Conservation (phyloP, 1,140 invertebrate species). For the Brachionus plicatilis region DNA sequence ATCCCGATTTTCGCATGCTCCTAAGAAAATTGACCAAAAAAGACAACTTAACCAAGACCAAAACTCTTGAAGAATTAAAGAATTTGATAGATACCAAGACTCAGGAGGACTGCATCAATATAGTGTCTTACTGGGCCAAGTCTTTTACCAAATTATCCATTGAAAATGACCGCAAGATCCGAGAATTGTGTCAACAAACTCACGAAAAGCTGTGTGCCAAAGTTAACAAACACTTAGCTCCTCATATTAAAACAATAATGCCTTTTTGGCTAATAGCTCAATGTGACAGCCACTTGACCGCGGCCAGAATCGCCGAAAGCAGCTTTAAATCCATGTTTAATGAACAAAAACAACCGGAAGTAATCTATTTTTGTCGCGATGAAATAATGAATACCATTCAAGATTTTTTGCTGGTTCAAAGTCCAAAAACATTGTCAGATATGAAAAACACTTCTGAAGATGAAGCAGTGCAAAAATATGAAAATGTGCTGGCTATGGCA, state of each 20-base stretch:
- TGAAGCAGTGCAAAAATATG: constrained; percentile 69
- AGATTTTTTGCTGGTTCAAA: constrained; percentile 44
- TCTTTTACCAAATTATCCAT: constrained; percentile 22
- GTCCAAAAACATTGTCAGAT: constrained; percentile 9
- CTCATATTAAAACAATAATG: constrained; percentile 69
- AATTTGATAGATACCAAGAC: background rate
- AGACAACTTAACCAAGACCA: constrained; percentile 75
- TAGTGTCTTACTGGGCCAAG: constrained; percentile 17
- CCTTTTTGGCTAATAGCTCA: constrained; percentile 64
- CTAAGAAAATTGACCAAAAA: constrained; percentile 68
- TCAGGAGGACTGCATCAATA: background rate
- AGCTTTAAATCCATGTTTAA: constrained; percentile 69
- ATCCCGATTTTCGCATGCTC: constrained; percentile 55
- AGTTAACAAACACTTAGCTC: constrained; percentile 68
- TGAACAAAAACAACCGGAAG: constrained; percentile 64
- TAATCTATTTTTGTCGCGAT: constrained; percentile 62
- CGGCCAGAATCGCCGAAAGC: constrained; percentile 65
- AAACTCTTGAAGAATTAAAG: constrained; percentile 17
- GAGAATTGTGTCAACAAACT: constrained; percentile 63
- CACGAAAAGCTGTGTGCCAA: constrained; percentile 65
- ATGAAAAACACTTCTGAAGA: constrained; percentile 58
- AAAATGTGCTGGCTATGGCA: constrained; percentile 64
- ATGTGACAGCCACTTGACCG: constrained; percentile 73
- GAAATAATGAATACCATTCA: constrained; percentile 66
- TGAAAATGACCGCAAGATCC: constrained; percentile 57